Evolutionary conservation across 1,140 invertebrate species (phyloP), one percentile per base, ranked within the genome.

Genomic region (Scaptodrosophila lebanonensis): DNA sequence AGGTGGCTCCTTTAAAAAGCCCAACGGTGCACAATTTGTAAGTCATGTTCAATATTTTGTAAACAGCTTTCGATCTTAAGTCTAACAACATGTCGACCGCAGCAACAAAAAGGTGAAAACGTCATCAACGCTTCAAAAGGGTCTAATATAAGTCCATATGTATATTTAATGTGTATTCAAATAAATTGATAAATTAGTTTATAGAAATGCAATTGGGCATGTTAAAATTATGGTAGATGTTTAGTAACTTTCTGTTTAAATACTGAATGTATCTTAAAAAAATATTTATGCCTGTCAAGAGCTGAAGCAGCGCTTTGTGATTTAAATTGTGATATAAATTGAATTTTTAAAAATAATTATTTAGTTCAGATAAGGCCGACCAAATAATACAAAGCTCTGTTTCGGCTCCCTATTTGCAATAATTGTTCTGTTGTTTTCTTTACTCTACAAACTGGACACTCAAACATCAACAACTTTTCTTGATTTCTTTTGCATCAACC

Each of bases 191-290:
- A 61, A 64, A 45, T 63, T 9, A 22, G 12, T 22, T 42, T 32
- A 32, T 48, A 62, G 52, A 40, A 62, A 70, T 59, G 18, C 40
- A 61, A 44, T 38, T 18, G 44, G 38, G 49, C 56, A 44, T 39
- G 17, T 30, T 18, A 29, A 51, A 69, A 64, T 82, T 79, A 82
- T 66, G 29, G 52, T 79, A 82, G 73, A 52, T 11, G 39, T 48
- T 73, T 79, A 79, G 73, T 58, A 48, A 59, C 30, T 68, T 50
- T 40, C 73, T 79, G 60, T 68, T 32, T 30, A 30, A 65, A 48
- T 35, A 54, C 9, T 18, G 7, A 29, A 44, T 50, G 43, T 72
- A 67, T 56, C 27, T 64, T 30, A 39, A 17, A 12, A 58, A 49
- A 30, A 18, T 32, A 13, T 68, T 64, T 59, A 52, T 68, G 29